These are phyloP conservation scores for Buceros bicornis DNA, from an alignment of 2,797 vertebrate genomes.

Conservation along the genomic window DNA sequence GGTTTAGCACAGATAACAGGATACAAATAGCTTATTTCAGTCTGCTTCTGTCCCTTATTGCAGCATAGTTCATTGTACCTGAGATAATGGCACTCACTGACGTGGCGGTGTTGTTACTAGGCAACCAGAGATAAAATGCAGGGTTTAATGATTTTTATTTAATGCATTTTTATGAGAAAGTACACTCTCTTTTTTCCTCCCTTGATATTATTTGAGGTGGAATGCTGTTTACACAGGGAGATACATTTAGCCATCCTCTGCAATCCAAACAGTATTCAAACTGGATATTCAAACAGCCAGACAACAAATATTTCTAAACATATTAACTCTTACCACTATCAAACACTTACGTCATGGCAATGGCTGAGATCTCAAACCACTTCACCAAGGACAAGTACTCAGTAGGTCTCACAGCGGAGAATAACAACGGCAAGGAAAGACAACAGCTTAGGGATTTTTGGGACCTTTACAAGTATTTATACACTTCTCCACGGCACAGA, in stretches of 20 bases:
- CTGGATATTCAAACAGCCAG: conserved; percentile 10
- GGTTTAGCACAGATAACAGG: conserved; percentile 60
- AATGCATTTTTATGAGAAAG: conserved; percentile 78
- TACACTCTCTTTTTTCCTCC: conserved; percentile 40
- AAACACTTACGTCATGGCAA: background rate
- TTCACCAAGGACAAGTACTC: background rate
- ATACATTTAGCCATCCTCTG: conserved; percentile 57
- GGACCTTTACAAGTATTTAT: background rate
- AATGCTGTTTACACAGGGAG: conserved; percentile 57
- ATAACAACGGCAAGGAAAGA: background rate
- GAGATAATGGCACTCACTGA: conserved; percentile 84
- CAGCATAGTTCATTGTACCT: conserved; percentile 82
- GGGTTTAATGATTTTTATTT: conserved; percentile 79
- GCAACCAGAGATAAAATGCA: conserved; percentile 84
- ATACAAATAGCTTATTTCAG: conserved; percentile 72
- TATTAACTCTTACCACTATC: background rate
- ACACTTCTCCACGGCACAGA: background rate
- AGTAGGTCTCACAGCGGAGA: background rate
- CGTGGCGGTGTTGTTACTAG: conserved; percentile 85
- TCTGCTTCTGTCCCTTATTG: conserved; percentile 79
- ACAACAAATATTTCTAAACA: conserved; percentile 29
- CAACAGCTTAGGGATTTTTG: background rate
- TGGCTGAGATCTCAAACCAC: background rate
- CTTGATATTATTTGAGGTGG: conserved; percentile 45
- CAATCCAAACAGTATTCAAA: conserved; percentile 2